Base-by-base conservation (phyloP, 2,113 vertebrate genomes). In the Mobula birostris region DNA sequence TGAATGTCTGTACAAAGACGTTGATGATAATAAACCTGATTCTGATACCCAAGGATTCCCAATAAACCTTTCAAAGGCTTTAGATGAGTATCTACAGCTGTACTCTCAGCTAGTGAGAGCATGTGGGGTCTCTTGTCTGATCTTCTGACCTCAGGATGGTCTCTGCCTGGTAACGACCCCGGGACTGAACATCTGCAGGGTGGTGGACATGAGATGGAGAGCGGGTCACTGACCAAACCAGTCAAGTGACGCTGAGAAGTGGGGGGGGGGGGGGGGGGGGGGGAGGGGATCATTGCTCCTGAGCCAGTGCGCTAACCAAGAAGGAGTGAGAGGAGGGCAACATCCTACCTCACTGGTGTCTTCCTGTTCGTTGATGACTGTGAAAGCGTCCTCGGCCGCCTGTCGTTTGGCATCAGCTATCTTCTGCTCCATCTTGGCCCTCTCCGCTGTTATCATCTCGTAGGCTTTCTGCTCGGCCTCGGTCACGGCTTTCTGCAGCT, bases 391-490 rank as follows among this genome's bases (percentile, higher is more conserved):
- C 95, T 99, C 98, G 0, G 98, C 97, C 15, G 99, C 99, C 96
- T 99, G 99, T 95, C 97, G 97, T 96, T 99, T 99, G 29, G 98
- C 98, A 0, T 99, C 99, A 0, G 98, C 97, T 24, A 99, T 98
- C 79, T 98, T 99, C 95, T 99, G 99, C 94, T 99, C 99, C 99
- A 99, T 99, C 95, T 98, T 98, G 0, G 99, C 98, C 94, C 99
- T 97, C 96, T 99, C 99, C 0, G 98, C 96, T 0, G 99, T 97
- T 6, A 99, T 99, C 98, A 99, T 99, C 97, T 99, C 99, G 7
- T 99, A 99, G 0, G 99, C 99, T 96, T 99, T 99, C 97, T 99
- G 98, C 95, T 99, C 99, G 0, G 99, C 98, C 95, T 99, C 99
- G 0, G 99, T 98, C 63, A 99, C 99, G 0, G 99, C 99, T 94